Percentiles rank a stretch among this genome's conserved stretches.
Evolutionary conservation across 2,113 vertebrate species (phyloP).

Genomic region (Brachionichthys hirsutus): DNA sequence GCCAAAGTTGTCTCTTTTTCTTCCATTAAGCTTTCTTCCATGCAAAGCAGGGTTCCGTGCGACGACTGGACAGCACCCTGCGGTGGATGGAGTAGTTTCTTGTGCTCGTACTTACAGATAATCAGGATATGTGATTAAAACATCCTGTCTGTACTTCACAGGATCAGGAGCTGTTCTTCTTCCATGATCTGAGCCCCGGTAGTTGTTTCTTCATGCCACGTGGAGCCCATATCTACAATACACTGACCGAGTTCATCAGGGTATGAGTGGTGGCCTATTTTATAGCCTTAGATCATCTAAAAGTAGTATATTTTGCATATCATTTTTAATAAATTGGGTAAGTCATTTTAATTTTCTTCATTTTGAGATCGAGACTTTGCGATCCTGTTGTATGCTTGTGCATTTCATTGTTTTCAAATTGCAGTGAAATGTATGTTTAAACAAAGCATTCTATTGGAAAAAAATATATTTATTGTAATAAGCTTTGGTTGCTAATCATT

Average conservation of each 20-base stretch:
- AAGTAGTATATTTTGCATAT: too few species aligned
- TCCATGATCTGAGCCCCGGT: constrained; percentile 94
- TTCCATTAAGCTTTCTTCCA: neutral
- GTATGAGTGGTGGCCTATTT: constrained; percentile 67
- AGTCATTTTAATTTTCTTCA: too few species aligned
- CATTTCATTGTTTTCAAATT: too few species aligned
- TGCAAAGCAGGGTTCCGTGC: constrained; percentile 22
- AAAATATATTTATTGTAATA: too few species aligned
- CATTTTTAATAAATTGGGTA: too few species aligned
- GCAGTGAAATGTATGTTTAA: too few species aligned
- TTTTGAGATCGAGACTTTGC: too few species aligned
- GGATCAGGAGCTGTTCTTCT: constrained; percentile 99
- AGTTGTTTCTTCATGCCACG: constrained; percentile 95
- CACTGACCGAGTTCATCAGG: constrained; percentile 86
- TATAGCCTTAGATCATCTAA: too few species aligned
- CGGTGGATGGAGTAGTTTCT: constrained; percentile 25
- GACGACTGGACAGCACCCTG: constrained; percentile 31
- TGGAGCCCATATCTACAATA: constrained; percentile 92
- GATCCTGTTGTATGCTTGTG: too few species aligned
- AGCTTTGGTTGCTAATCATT: too few species aligned
- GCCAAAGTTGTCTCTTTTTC: neutral
- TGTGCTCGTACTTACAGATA: constrained; percentile 23
- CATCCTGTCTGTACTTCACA: constrained; percentile 50
- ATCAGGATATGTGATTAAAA: constrained; percentile 13
- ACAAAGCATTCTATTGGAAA: too few species aligned